Percentiles rank a stretch among this genome's conserved stretches.
Evolutionary conservation across 2,888 invertebrate species (phyloP).

Genomic region (Drosophila austrosaltans): DNA sequence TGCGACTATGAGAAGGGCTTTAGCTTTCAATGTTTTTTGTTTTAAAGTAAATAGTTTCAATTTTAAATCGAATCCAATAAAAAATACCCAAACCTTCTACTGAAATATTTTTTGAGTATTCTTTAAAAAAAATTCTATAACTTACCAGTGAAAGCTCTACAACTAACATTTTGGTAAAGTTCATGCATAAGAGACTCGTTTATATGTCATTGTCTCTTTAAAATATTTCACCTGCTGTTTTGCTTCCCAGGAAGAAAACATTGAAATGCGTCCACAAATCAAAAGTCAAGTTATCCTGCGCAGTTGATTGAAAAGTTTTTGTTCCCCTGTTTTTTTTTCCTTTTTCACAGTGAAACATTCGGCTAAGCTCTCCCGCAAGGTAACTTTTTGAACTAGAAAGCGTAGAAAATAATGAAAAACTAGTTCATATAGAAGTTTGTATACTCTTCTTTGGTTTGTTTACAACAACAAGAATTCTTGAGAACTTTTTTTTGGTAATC

Average conservation of each 20-base stretch:
- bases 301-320: constrained; percentile 67
- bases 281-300: constrained; percentile 42
- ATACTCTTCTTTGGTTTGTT: neutral
- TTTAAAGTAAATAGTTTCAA: neutral
- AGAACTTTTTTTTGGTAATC: too few species aligned
- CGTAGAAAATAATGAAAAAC: neutral
- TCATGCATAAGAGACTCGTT: neutral
- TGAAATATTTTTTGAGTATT: too few species aligned
- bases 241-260: neutral
- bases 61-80: neutral
- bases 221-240: constrained; percentile 10
- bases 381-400: constrained; percentile 47
- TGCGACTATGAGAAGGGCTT: constrained; percentile 11
- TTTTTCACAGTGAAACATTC: constrained; percentile 37
- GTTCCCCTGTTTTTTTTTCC: neutral
- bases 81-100: neutral
- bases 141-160: neutral
- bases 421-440: neutral
- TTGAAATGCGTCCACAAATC: constrained; percentile 24
- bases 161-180: neutral
- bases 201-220: neutral
- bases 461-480: too few species aligned
- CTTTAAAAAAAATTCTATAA: neutral
- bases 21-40: neutral
- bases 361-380: constrained; percentile 31